phyloP scores from a whole-genome alignment of 2,888 invertebrate species.

The Cecidostiba fungosa region DNA sequence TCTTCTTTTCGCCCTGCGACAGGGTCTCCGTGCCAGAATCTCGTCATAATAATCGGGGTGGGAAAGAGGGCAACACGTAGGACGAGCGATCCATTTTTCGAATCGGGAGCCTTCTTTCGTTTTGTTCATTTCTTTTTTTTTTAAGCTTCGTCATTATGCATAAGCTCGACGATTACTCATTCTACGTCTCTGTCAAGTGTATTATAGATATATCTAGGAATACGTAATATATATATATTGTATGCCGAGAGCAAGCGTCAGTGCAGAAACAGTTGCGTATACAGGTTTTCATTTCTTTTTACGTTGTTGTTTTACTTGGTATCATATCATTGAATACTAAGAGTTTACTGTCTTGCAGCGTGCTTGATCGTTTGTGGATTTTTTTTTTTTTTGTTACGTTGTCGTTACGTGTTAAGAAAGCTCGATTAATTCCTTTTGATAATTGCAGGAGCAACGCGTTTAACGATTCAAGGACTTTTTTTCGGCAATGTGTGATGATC shows the following conservation, averaged over 20 bases:
- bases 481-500: neutral
- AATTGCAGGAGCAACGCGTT: neutral
- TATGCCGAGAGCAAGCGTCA: conserved; percentile 57
- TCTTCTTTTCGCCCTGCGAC: conserved; percentile 91
- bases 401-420: neutral
- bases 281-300: neutral
- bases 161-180: neutral
- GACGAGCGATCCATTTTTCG: conserved; percentile 73
- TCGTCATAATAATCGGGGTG: conserved; percentile 66
- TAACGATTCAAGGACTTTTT: conserved; percentile 12
- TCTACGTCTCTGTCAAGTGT: neutral
- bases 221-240: neutral
- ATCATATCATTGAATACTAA: neutral
- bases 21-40: conserved; percentile 77
- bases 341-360: neutral
- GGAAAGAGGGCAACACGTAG: neutral
- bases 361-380: conserved; percentile 25
- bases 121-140: conserved; percentile 10
- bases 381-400: neutral
- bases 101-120: conserved; percentile 58
- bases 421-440: neutral
- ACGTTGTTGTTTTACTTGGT: neutral
- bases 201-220: neutral
- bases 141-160: neutral
- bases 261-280: conserved; percentile 34